Conservation (phyloP, 2,888 invertebrate genomes). For the Nasonovia ribisnigri region DNA sequence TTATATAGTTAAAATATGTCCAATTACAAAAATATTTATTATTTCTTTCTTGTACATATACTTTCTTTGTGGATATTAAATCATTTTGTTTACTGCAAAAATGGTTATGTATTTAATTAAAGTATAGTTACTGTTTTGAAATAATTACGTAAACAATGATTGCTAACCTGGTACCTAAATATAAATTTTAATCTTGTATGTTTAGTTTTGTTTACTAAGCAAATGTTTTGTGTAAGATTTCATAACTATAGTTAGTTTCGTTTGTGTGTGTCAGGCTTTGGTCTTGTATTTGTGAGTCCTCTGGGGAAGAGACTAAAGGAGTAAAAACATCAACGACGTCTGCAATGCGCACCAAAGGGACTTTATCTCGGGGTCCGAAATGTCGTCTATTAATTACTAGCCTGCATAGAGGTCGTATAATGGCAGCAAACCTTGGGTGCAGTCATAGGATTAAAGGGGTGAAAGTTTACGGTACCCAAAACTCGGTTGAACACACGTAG, state of each 20-base stretch:
- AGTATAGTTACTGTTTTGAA: not conserved
- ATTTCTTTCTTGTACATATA: not conserved
- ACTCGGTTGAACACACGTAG: slow-evolving; percentile 40
- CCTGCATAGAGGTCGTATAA: slow-evolving; percentile 45
- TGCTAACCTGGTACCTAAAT: not conserved
- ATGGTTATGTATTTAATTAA: not conserved
- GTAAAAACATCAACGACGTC: slow-evolving; percentile 46
- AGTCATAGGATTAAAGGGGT: slow-evolving; percentile 61
- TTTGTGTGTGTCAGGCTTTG: slow-evolving; percentile 12
- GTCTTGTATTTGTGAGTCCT: slow-evolving; percentile 49
- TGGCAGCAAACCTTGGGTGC: slow-evolving; percentile 46
- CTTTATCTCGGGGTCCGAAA: slow-evolving; percentile 55
- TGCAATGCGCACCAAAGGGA: slow-evolving; percentile 60
- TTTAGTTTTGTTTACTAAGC: not conserved
- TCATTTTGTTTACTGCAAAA: not conserved
- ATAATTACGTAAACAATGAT: not conserved
- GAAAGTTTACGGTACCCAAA: slow-evolving; percentile 57
- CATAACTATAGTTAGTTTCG: slow-evolving; percentile 25
- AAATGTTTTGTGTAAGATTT: not conserved
- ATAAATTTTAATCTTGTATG: not conserved
- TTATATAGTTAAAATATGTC: not conserved
- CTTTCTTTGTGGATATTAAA: not conserved
- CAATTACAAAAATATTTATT: not conserved
- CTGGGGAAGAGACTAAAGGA: not conserved
- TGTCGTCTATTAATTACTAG: slow-evolving; percentile 63